Evolutionary conservation across 2,113 vertebrate species (phyloP).

Genomic region (Typhlomys cinereus): DNA sequence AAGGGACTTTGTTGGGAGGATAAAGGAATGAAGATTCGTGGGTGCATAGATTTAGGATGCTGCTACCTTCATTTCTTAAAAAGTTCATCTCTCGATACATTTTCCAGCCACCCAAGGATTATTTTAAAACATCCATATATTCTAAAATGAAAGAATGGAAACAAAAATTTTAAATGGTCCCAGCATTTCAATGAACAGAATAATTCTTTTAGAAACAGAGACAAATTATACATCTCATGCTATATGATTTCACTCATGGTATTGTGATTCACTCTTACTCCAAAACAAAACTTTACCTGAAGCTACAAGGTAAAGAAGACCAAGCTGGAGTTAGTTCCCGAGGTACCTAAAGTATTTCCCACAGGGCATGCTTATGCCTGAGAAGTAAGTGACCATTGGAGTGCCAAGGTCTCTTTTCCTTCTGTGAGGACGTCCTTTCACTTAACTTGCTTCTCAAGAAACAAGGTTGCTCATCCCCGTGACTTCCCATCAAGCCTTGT

Average conservation of each 20-base stretch:
- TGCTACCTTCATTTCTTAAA: not conserved
- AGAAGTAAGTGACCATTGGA: not conserved
- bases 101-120: not conserved
- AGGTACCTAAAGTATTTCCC: not conserved
- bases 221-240: not conserved
- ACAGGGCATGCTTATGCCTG: not conserved
- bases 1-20: not conserved
- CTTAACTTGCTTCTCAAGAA: not conserved
- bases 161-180: not conserved
- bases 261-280: not conserved
- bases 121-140: not conserved
- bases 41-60: not conserved
- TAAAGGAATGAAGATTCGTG: not conserved
- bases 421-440: not conserved
- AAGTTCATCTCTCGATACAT: not conserved
- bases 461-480: not conserved
- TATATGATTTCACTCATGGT: not conserved
- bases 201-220: not conserved
- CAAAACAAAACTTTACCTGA: not conserved
- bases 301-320: not conserved
- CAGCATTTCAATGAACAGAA: slow-evolving; percentile 7
- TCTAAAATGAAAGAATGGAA: not conserved
- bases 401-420: not conserved
- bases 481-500: not conserved
- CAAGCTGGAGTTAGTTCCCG: not conserved